These are phyloP conservation scores for Empidonax traillii DNA, from an alignment of 2,113 vertebrate species.

Conservation along the genomic window DNA sequence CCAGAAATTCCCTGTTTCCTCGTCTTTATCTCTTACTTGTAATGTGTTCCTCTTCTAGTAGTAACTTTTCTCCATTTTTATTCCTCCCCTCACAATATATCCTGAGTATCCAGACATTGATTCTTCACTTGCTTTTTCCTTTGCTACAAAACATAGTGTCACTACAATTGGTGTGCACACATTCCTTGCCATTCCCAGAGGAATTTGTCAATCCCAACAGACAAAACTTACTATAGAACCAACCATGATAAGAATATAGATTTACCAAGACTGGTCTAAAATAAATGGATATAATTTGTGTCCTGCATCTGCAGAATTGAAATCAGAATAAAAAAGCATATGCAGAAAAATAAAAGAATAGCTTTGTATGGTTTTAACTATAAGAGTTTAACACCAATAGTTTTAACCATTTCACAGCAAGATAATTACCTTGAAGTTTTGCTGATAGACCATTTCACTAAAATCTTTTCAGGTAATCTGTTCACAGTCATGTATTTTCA, in stretches of 20 bases:
- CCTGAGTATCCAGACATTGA: neutral
- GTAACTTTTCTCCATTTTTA: neutral
- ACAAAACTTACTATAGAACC: neutral
- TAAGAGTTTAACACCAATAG: too few species aligned
- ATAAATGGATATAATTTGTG: neutral
- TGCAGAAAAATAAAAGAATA: neutral
- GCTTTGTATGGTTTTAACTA: neutral
- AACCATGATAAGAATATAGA: neutral
- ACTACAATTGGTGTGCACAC: neutral
- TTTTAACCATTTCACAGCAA: neutral
- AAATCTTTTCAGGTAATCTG: neutral
- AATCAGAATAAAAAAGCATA: neutral
- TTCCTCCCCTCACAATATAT: neutral
- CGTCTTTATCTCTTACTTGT: neutral
- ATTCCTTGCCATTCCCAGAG: neutral
- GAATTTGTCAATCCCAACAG: neutral
- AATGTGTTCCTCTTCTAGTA: neutral
- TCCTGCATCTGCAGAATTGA: neutral
- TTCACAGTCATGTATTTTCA: neutral
- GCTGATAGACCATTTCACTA: neutral
- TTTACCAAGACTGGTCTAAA: neutral
- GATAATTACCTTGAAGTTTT: neutral
- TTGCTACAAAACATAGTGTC: neutral
- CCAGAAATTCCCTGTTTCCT: neutral
- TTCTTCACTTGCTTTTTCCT: neutral